Conservation (phyloP, 2,797 vertebrate species). For the Falco cherrug region DNA sequence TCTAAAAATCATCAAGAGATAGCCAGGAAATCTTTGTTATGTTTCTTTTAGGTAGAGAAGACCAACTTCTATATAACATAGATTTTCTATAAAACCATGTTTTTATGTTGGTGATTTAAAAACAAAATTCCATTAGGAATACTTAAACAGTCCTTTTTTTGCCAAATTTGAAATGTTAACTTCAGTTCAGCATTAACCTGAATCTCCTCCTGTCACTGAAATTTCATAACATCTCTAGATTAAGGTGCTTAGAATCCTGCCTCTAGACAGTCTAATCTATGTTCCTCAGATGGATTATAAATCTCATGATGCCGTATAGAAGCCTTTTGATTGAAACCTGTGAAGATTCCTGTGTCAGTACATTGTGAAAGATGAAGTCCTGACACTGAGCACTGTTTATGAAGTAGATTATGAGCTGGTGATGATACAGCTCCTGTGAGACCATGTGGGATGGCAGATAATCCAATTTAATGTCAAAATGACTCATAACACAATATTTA, state of each 20-base stretch:
- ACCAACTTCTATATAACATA: not conserved
- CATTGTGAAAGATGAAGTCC: not conserved
- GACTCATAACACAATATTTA: constrained; percentile 50
- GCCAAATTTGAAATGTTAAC: not conserved
- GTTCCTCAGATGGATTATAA: not conserved
- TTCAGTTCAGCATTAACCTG: not conserved
- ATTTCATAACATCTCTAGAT: not conserved
- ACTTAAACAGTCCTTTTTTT: not conserved
- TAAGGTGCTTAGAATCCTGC: not conserved
- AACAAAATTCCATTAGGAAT: not conserved
- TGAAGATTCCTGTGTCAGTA: not conserved
- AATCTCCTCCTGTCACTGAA: not conserved
- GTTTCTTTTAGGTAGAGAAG: not conserved
- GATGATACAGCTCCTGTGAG: constrained; percentile 34
- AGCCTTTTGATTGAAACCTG: constrained; percentile 1
- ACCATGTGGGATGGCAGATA: constrained; percentile 40
- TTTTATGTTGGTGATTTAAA: not conserved
- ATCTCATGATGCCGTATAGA: not conserved
- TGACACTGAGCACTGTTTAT: constrained; percentile 19
- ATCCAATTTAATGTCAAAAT: constrained; percentile 49
- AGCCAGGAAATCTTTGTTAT: not conserved
- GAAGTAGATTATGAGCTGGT: constrained; percentile 29
- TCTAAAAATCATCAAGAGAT: not conserved
- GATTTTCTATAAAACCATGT: not conserved
- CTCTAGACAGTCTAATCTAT: not conserved